These are phyloP conservation scores for Campylomormyrus tamandua DNA, from an alignment of 2,113 vertebrate genomes.

Conservation along the genomic window DNA sequence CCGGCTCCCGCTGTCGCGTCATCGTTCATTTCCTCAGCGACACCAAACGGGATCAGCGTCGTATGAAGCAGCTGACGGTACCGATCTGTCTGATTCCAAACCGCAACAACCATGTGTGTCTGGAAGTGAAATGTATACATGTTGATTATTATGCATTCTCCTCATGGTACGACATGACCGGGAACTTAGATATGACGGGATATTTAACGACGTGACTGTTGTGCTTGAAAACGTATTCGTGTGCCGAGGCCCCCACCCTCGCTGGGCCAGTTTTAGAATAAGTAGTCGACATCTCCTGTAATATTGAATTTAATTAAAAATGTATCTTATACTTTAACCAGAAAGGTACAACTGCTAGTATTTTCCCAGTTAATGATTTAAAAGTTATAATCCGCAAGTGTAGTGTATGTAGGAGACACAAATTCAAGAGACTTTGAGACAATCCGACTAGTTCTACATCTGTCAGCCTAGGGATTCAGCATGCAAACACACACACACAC, in stretches of 20 bases:
- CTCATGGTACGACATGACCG: background rate
- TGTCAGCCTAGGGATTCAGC: too few relatives aligned
- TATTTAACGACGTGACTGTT: background rate
- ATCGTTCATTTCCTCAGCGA: background rate
- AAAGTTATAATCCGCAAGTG: background rate
- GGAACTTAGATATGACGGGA: background rate
- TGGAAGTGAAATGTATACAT: background rate
- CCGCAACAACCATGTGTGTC: background rate
- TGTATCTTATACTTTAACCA: background rate
- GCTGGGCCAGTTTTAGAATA: background rate
- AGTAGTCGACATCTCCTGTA: background rate
- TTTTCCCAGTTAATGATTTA: background rate
- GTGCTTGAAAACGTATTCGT: background rate
- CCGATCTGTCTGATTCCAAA: background rate
- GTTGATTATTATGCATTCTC: background rate
- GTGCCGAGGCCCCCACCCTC: background rate
- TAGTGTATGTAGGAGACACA: background rate
- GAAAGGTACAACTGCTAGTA: background rate
- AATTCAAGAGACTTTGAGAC: background rate
- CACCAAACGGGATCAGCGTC: background rate
- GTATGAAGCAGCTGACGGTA: background rate
- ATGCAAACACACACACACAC: background rate
- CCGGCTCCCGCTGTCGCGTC: background rate
- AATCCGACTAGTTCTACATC: background rate
- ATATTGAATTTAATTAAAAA: background rate